Conservation (phyloP, 2,797 vertebrate genomes). For the Microhierax caerulescens region DNA sequence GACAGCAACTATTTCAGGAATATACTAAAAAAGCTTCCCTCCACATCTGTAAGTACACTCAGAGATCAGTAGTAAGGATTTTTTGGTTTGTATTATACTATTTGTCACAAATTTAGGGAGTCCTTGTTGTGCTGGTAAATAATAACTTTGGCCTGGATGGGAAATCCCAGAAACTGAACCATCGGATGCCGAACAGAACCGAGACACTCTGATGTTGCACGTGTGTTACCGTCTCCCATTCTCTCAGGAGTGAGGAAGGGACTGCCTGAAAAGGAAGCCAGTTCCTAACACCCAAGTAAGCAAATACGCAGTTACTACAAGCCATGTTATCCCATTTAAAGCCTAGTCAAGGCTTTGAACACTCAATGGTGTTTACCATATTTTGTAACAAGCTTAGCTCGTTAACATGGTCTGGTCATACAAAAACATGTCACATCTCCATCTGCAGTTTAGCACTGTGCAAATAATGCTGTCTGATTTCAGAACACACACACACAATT, state of each 20-base stretch:
- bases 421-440: neutral
- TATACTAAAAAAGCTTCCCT: neutral
- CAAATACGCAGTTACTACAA: neutral
- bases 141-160: neutral
- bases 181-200: fast-evolving
- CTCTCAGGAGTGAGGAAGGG: fast-evolving
- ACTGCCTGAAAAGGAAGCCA: neutral
- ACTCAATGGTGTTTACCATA: neutral
- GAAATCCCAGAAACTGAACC: neutral
- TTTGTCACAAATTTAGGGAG: neutral
- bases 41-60: neutral
- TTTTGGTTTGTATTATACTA: neutral
- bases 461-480: neutral
- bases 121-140: neutral
- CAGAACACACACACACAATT: neutral
- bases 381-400: neutral
- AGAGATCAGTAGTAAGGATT: neutral
- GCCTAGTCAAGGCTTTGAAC: neutral
- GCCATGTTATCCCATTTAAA: neutral
- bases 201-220: fast-evolving
- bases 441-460: neutral
- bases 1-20: neutral
- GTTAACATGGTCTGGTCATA: neutral
- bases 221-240: fast-evolving
- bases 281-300: fast-evolving